phyloP scores from a whole-genome alignment of 2,113 vertebrate genomes.

The Cettia cetti region DNA sequence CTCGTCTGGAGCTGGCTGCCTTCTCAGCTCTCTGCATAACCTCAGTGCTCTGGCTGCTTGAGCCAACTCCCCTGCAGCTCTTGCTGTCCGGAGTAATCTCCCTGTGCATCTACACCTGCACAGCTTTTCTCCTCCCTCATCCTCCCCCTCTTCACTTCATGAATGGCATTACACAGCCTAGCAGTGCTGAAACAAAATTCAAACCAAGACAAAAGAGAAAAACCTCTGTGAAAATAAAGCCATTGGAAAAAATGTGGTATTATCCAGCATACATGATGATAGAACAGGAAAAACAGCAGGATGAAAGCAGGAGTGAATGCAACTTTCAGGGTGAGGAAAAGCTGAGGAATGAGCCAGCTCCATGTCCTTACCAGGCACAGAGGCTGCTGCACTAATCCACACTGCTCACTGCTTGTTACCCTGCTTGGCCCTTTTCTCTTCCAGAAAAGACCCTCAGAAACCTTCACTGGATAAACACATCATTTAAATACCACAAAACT shows the following conservation, averaged over 20 bases:
- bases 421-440: not conserved
- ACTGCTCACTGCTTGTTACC: not conserved
- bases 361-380: not conserved
- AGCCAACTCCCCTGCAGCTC: not conserved
- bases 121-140: not conserved
- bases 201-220: not conserved
- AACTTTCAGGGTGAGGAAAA: not conserved
- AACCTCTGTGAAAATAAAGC: not conserved
- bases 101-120: not conserved
- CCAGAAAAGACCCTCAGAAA: slow-evolving; percentile 1
- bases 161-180: not conserved
- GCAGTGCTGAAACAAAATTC: not conserved
- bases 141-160: not conserved
- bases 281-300: not conserved
- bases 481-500: not conserved
- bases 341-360: not conserved
- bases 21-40: not conserved
- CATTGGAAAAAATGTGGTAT: not conserved
- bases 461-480: not conserved
- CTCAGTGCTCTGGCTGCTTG: not conserved
- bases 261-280: not conserved
- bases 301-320: not conserved
- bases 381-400: not conserved
- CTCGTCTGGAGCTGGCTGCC: not conserved
- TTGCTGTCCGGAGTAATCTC: not conserved